These are phyloP conservation scores for Myoxocephalus aenaeus DNA, from an alignment of 2,797 vertebrate species.

Conservation along the genomic window DNA sequence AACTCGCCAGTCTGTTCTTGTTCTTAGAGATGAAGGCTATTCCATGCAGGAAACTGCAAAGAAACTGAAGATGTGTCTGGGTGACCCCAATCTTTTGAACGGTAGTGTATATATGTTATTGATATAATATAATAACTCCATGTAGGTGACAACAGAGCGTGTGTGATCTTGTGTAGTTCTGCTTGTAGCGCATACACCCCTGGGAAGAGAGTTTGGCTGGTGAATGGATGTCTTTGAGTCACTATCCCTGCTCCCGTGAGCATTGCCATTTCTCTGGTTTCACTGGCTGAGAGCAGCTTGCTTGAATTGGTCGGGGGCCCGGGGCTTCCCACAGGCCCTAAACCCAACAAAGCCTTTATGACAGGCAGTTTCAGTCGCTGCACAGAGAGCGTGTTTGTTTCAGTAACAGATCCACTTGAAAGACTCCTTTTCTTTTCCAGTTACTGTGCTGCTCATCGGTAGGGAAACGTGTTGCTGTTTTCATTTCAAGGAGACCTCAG, in stretches of 20 bases:
- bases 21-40: too few species aligned
- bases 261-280: slow-evolving; percentile 78
- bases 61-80: too few species aligned
- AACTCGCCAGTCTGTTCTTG: too few species aligned
- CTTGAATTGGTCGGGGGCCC: slow-evolving; percentile 47
- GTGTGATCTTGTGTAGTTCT: slow-evolving; percentile 41
- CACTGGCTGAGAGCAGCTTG: slow-evolving; percentile 60
- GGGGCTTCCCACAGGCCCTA: slow-evolving; percentile 57
- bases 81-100: too few species aligned
- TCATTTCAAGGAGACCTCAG: neutral
- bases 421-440: slow-evolving; percentile 1
- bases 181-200: slow-evolving; percentile 44
- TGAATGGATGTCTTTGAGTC: slow-evolving; percentile 72
- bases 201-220: slow-evolving; percentile 48
- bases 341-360: slow-evolving; percentile 67
- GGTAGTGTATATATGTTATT: too few species aligned
- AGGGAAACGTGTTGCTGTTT: neutral
- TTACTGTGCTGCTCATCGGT: slow-evolving; percentile 3
- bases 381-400: slow-evolving; percentile 40
- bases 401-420: slow-evolving; percentile 17
- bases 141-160: slow-evolving; percentile 40
- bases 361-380: slow-evolving; percentile 56
- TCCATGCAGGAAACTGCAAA: too few species aligned
- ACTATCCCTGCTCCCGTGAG: slow-evolving; percentile 61
- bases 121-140: slow-evolving; percentile 15